Evolutionary conservation across 1,140 invertebrate species (phyloP), one percentile per base, ranked within the genome.

Genomic region (Pseudomyrmex sp.): DNA sequence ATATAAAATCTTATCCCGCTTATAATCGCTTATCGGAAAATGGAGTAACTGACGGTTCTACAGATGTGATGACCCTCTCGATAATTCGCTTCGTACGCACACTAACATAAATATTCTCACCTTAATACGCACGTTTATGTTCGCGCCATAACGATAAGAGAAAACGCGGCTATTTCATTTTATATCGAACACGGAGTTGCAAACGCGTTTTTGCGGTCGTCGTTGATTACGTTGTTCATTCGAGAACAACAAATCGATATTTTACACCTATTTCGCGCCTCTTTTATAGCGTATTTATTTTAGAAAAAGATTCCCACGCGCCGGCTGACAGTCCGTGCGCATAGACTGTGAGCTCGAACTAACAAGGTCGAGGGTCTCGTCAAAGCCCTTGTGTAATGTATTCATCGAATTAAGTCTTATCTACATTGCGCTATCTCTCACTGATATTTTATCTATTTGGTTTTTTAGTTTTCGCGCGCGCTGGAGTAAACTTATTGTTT

Each of bases 321-420:
- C 23, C 23, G 59, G 23, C 35, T n/a, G 12, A 20, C 12, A 61
- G 20, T 79, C 7, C 65, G 66, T 26, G 26, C 54, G 76, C 62
- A 26, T 66, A 66, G 15, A 83, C 63, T 26, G 48, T 65, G 59
- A 75, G 61, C 62, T 77, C 50, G 44, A 77, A 76, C 46, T 61
- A 50, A 48, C 73, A 83, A 83, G 80, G 61, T 83, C 62, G 72
- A 66, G 80, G 73, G 44, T 83, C 35, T 82, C 48, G 15, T 54
- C n/a, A n/a, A 66, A 58, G 80, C 58, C 48, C 48, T 66, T 20
- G 18, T 20, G 18, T 76, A 83, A 83, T 66, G 18, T 77, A 83
- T 83, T 83, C 80, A 77, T 23, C 59, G 52, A 77, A 58, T 63
- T 83, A 83, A 48, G 23, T 59, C 73, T 83, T 83, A 83, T 83